Conservation (phyloP, 1,140 invertebrate genomes). For the Pachypeltis micranthus region DNA sequence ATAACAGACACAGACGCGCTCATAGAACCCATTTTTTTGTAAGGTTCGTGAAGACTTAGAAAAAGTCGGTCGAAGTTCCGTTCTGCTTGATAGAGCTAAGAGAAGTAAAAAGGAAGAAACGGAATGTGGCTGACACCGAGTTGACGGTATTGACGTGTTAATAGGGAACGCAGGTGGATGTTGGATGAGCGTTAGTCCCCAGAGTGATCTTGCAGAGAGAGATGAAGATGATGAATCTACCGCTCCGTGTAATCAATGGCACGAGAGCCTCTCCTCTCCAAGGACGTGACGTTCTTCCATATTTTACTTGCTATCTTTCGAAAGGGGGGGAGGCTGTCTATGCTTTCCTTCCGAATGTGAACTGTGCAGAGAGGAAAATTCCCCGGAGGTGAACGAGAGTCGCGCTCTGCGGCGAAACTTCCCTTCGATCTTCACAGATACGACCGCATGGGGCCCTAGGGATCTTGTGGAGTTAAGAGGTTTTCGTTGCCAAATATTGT, state of each 20-base stretch:
- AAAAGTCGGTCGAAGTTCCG: too few species aligned
- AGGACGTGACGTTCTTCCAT: slow-evolving; percentile 3
- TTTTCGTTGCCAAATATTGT: neutral
- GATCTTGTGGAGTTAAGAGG: neutral
- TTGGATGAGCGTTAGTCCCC: too few species aligned
- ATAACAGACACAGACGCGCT: too few species aligned
- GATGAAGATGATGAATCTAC: neutral
- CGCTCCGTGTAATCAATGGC: neutral
- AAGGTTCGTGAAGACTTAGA: too few species aligned
- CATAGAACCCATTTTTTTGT: too few species aligned
- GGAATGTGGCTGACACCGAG: too few species aligned
- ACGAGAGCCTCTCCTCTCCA: neutral
- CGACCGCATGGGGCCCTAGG: neutral
- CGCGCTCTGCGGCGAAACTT: neutral
- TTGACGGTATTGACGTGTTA: too few species aligned
- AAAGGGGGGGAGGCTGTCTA: neutral
- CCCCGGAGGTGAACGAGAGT: neutral
- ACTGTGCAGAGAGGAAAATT: neutral
- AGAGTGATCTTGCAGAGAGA: too few species aligned
- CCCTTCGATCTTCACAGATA: neutral
- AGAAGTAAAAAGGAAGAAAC: too few species aligned
- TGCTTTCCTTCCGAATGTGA: neutral
- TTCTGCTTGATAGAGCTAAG: too few species aligned
- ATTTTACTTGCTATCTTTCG: neutral
- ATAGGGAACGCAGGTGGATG: too few species aligned